Conservation (phyloP, 1,140 invertebrate genomes). For the Drosophila triauraria region DNA sequence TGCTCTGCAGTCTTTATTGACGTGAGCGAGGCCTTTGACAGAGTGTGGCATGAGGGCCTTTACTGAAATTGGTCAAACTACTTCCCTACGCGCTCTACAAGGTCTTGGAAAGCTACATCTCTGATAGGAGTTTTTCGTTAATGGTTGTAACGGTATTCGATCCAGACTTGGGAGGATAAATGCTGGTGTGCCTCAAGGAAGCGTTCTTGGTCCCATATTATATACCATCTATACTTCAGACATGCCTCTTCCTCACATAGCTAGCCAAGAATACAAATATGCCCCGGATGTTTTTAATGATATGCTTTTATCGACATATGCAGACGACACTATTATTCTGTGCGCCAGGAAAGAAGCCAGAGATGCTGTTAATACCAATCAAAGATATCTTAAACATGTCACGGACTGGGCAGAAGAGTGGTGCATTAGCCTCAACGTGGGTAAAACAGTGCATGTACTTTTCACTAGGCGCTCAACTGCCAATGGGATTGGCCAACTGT, state of each 20-base stretch:
- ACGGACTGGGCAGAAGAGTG: too few relatives aligned
- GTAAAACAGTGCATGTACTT: too few relatives aligned
- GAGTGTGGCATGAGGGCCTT: constrained; percentile 27
- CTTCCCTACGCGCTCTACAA: not conserved
- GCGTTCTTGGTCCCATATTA: not conserved
- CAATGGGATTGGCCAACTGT: too few relatives aligned
- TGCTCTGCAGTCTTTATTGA: constrained; percentile 34
- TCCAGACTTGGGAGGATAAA: constrained; percentile 1
- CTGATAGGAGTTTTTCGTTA: constrained; percentile 7
- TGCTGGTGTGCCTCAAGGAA: constrained; percentile 1
- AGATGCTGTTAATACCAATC: too few relatives aligned
- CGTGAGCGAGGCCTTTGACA: not conserved
- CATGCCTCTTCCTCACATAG: not conserved
- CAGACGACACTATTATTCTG: too few relatives aligned
- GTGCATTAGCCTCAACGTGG: too few relatives aligned
- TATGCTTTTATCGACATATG: too few relatives aligned
- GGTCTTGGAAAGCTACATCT: constrained; percentile 10
- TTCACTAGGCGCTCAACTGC: too few relatives aligned
- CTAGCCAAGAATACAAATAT: too few relatives aligned
- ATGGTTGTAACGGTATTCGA: not conserved
- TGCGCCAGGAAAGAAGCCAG: too few relatives aligned
- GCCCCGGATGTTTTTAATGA: too few relatives aligned
- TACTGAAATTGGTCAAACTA: constrained; percentile 16
- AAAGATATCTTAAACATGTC: too few relatives aligned
- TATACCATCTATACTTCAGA: not conserved